These are phyloP conservation scores for Hemicentrotus pulcherrimus DNA, from an alignment of 35 echinoderm and acorn worm species.

Conservation along the genomic window DNA sequence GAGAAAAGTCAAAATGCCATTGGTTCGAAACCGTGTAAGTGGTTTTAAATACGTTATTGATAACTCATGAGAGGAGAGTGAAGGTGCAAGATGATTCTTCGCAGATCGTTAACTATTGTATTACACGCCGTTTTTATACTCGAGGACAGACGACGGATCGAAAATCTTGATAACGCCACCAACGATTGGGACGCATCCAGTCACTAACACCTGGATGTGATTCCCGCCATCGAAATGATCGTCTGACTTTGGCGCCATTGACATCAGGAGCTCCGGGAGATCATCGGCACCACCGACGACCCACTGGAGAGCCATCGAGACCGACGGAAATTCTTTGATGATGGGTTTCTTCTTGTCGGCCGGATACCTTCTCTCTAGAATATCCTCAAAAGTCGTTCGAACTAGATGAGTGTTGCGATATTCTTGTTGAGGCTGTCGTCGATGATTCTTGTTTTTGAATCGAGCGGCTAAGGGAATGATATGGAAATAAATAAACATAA, in stretches of 20 bases:
- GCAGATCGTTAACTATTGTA: not conserved
- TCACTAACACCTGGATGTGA: not conserved
- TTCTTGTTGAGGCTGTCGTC: not conserved
- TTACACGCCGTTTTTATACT: not conserved
- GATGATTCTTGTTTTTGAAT: not conserved
- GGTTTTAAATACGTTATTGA: not conserved
- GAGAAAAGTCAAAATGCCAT: too few species aligned
- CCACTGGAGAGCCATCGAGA: not conserved
- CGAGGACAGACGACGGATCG: not conserved
- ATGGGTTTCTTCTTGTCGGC: not conserved
- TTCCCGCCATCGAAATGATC: not conserved
- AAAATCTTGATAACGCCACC: not conserved
- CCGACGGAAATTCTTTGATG: not conserved
- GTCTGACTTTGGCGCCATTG: not conserved
- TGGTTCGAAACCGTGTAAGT: not conserved
- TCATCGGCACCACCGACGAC: not conserved
- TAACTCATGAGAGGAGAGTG: not conserved
- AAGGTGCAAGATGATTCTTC: not conserved
- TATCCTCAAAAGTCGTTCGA: not conserved
- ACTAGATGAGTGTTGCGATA: not conserved
- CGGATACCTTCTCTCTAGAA: not conserved
- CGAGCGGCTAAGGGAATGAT: not conserved
- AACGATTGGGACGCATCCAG: not conserved
- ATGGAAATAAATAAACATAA: too few species aligned
- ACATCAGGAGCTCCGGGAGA: not conserved